Base-by-base conservation (phyloP, 2,888 invertebrate genomes). In the Epirrhoe alternata region DNA sequence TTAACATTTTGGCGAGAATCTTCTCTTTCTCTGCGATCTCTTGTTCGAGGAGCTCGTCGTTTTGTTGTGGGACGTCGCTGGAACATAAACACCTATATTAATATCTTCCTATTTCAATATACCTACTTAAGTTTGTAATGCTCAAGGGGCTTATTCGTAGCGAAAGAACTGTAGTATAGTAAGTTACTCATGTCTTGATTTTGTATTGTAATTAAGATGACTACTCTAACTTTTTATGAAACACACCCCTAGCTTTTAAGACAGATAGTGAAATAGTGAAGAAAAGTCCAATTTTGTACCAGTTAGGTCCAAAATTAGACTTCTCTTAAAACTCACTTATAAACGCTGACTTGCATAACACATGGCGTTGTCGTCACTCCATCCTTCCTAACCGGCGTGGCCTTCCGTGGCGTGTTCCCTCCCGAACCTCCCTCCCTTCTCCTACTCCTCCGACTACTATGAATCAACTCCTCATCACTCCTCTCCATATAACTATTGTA, bases 21-120 rank as follows among this genome's bases (percentile, higher is more conserved):
- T 95, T 96, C 76, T 97, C 97, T 82, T 97, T 97, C 71, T 95
- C 94, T 81, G 95, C 95, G 49, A 97, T 96, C 72, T 97, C 95
- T 73, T 95, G 94, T 74, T 95, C 94, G 57, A 97, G 94, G 0
- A 95, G 94, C 4, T 95, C 95, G 83, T 95, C 95, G 77, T 94
- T 89, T 54, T 94, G 86, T 75, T 95, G 94, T 0, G 94, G 91
- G 51, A 92, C 79, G 72, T 94, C 86, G 49, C 94, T 94, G 83
- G n/a, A 85, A 85, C 14, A 24, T 24, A 16, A 6, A 16, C 4
- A 16, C 14, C 7, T 12, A n/a, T 45, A 45, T 35, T 35, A 1
- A 6, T 8, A 35, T 35, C 10, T 35, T 35, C 0, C 10, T 35
- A 24, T 24, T n/a, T n/a, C n/a, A n/a, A n/a, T n/a, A n/a, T n/a